Conservation (phyloP, 2,113 vertebrate species). For the Pomatorhinus ruficollis region DNA sequence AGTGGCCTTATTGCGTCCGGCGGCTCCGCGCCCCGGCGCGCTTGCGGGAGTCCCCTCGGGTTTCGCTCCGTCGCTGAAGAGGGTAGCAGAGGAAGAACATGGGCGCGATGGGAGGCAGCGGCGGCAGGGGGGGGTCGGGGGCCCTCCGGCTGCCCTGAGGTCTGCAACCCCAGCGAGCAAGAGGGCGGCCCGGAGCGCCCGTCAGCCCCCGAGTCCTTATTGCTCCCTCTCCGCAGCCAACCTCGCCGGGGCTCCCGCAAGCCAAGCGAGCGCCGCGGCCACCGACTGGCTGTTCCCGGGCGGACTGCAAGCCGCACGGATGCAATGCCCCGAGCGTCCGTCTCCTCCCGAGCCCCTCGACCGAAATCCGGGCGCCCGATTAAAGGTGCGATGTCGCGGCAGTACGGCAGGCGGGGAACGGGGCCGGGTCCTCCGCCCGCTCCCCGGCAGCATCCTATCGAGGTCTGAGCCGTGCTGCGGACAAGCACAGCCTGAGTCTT, state of each 20-base stretch:
- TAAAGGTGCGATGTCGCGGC: constrained; percentile 21
- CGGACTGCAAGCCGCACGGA: neutral
- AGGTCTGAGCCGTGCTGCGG: neutral
- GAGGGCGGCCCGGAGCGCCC: neutral
- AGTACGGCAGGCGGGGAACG: neutral
- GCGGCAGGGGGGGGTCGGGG: neutral
- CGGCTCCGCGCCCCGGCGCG: neutral
- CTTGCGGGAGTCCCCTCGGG: neutral
- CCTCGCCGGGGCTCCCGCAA: neutral
- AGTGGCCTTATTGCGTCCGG: neutral
- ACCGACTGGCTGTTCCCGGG: neutral
- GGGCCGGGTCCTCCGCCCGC: neutral
- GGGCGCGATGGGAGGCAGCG: neutral
- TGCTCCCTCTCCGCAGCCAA: neutral
- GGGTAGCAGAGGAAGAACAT: neutral
- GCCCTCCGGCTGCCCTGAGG: neutral
- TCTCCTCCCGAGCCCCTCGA: constrained; percentile 11
- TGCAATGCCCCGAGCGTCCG: constrained; percentile 22
- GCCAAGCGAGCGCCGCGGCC: neutral
- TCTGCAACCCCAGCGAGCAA: neutral
- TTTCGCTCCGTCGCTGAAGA: neutral
- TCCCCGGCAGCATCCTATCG: neutral
- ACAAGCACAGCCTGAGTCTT: neutral
- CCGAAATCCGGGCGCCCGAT: neutral
- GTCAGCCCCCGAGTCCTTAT: neutral